Base-by-base conservation (phyloP, 2,797 vertebrate genomes). In the Amblyraja radiata region DNA sequence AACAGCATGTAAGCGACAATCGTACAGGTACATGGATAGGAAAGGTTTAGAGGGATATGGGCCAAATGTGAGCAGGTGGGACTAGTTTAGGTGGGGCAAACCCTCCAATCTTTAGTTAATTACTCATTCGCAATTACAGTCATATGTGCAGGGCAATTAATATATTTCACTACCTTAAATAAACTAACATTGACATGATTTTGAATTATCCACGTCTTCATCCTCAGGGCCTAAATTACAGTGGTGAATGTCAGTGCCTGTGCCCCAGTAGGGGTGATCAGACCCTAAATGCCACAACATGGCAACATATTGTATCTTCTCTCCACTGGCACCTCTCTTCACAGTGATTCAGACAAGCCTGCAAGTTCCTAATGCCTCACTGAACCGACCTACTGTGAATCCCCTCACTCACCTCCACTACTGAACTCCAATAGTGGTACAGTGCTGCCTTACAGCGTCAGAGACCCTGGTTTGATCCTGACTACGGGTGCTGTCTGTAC, bases 61-160 rank as follows among this genome's bases (percentile, higher is more conserved):
- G 46, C 46, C 46, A 54, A 54, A 54, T 54, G 46, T 54, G 46
- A 54, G 46, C 46, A 54, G 46, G 46, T 54, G 46, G 5, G 46
- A 54, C 46, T 54, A 54, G 46, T 54, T 54, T 54, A 54, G 46
- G 46, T 54, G 46, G 46, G 46, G 46, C 5, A 54, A 54, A 54
- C 46, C 16, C 83, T 25, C 16, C 65, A 11, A 16, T 11, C 65
- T 6, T 61, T 88, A 36, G 63, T 88, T 32, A 88, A 88, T 88
- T 88, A 88, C n/a, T 88, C 1, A 68, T 88, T 88, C 21, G 7
- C n/a, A 88, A 88, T 68, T 68, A 88, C n/a, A 68, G 84, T 65
- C 61, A 88, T 68, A 65, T 68, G n/a, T 21, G 32, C 84, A 63
- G 68, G n/a, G 14, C 2, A 68, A 68, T 88, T 88, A 68, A 32